Evolutionary conservation across 2,113 vertebrate species (phyloP).

Genomic region (Oplegnathus fasciatus): DNA sequence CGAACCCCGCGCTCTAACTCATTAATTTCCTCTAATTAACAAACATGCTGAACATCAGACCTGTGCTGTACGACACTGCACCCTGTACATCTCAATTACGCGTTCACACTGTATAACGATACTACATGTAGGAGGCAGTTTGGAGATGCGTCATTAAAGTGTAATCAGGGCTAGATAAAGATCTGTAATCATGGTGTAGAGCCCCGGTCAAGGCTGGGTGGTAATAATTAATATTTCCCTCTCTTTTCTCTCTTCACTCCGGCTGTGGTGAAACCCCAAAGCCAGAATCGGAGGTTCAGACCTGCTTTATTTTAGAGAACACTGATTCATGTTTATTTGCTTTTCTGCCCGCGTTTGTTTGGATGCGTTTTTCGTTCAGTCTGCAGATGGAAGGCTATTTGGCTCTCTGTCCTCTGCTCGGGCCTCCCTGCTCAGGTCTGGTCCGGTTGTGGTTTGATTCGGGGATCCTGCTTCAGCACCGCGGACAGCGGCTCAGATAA

Average conservation of each 20-base stretch:
- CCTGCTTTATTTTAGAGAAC: not conserved
- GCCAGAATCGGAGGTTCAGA: not conserved
- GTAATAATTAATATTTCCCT: not conserved
- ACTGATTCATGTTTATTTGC: not conserved
- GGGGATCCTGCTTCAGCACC: constrained; percentile 82
- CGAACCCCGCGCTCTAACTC: constrained; percentile 30
- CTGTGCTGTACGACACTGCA: not conserved
- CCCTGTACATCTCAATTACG: rapidly evolving
- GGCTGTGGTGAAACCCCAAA: not conserved
- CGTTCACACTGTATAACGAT: not conserved
- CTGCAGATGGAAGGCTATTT: no score
- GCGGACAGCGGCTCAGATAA: constrained; percentile 81
- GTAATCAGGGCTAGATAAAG: not conserved
- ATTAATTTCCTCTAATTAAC: constrained; percentile 30
- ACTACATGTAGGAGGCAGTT: no score
- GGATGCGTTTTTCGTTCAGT: not conserved
- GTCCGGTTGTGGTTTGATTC: not conserved
- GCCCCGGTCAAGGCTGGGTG: not conserved
- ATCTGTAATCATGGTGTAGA: no score
- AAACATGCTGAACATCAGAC: not conserved
- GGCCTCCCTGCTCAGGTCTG: not conserved
- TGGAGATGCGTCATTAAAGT: not conserved
- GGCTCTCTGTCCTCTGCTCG: not conserved
- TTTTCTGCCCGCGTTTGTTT: not conserved
- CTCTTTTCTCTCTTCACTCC: not conserved